phyloP scores from a whole-genome alignment of 1,140 invertebrate genomes.

The Drosophila mayri region DNA sequence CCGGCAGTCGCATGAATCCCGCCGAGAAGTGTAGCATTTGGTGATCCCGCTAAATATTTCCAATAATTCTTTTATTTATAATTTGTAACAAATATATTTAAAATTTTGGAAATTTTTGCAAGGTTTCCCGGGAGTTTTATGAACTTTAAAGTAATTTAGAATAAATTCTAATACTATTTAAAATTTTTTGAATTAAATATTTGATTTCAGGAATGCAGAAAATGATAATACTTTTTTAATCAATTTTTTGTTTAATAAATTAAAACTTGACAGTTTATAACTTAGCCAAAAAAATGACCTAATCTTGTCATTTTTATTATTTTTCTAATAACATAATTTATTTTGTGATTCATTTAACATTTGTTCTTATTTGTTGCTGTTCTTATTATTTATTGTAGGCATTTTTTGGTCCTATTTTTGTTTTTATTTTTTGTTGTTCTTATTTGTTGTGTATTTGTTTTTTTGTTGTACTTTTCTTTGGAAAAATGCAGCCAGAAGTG shows the following conservation, averaged over 20 bases:
- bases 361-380: not conserved
- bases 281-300: too few species aligned
- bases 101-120: not conserved
- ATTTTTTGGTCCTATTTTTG: not conserved
- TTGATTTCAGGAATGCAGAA: too few species aligned
- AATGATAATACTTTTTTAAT: too few species aligned
- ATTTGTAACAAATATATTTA: not conserved
- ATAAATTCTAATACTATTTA: not conserved
- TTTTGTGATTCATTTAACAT: too few species aligned
- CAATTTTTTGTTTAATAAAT: too few species aligned
- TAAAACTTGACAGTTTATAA: too few species aligned
- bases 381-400: not conserved
- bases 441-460: not conserved
- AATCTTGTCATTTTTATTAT: not conserved
- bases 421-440: not conserved
- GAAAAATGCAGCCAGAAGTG: constrained; percentile 10
- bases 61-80: not conserved
- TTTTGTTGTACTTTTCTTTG: not conserved
- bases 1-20: constrained; percentile 67
- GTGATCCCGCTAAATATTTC: constrained; percentile 10
- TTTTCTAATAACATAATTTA: too few species aligned
- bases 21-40: constrained; percentile 70
- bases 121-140: too few species aligned
- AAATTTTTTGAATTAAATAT: not conserved
- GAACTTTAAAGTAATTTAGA: not conserved